Conservation (phyloP, 2,797 vertebrate genomes). For the Coendou prehensilis region DNA sequence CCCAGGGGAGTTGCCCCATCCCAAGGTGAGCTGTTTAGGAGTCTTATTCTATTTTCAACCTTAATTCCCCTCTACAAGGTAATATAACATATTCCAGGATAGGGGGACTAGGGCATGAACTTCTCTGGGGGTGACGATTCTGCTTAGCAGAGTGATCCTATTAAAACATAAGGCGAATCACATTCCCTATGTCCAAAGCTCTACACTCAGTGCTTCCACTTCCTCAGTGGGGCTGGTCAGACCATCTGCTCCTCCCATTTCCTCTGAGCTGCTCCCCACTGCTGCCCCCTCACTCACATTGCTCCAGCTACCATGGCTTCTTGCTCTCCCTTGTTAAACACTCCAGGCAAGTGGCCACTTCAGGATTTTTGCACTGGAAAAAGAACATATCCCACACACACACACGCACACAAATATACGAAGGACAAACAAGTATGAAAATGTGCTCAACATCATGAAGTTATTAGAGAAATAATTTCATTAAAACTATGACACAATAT, state of each 20-base stretch:
- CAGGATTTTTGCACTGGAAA: not conserved
- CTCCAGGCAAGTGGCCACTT: not conserved
- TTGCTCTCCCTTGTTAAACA: not conserved
- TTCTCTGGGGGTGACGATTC: not conserved
- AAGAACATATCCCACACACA: not conserved
- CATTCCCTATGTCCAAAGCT: not conserved
- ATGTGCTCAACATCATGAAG: not conserved
- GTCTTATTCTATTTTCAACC: not conserved
- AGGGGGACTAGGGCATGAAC: not conserved
- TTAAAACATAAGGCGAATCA: not conserved
- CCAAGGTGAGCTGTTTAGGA: not conserved
- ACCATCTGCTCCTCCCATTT: not conserved
- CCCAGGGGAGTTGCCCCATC: not conserved
- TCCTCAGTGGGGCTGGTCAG: accelerated
- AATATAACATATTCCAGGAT: too few species aligned
- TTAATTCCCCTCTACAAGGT: not conserved
- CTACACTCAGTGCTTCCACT: not conserved
- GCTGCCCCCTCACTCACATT: not conserved
- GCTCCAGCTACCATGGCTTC: not conserved
- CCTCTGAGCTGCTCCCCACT: not conserved
- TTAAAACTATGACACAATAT: not conserved
- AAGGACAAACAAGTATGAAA: not conserved
- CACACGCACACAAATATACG: not conserved
- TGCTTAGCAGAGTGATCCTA: not conserved
- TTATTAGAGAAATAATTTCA: not conserved